Percentiles rank a stretch among this genome's conserved stretches.
Conservation (phyloP, 2,888 invertebrate species). For the Minunthozetes semirufus region DNA sequence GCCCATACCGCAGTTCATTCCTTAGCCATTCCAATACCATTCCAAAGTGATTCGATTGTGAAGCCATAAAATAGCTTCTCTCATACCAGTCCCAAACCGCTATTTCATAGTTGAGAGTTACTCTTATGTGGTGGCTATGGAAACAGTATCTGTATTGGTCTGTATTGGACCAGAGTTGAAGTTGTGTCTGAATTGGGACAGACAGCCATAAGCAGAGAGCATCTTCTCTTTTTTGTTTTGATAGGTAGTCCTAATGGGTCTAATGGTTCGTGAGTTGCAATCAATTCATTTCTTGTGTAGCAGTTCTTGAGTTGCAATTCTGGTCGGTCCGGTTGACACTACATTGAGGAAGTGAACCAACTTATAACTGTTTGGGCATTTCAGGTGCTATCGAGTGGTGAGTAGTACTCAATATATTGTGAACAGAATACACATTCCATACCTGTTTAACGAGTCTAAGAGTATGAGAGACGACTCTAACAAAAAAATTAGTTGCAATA, state of each 20-base stretch:
- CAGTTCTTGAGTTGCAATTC: not conserved
- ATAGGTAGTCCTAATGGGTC: not conserved
- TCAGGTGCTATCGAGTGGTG: not conserved
- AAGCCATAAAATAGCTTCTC: not conserved
- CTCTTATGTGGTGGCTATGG: not conserved
- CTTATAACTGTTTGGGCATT: constrained; percentile 23
- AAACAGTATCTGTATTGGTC: not conserved
- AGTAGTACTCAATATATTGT: not conserved
- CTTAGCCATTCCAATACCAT: not conserved
- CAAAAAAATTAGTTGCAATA: not conserved
- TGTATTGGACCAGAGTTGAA: not conserved
- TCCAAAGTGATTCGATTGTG: not conserved
- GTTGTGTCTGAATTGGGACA: constrained; percentile 11
- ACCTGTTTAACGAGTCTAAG: constrained; percentile 23
- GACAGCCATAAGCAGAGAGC: not conserved
- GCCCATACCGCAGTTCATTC: not conserved
- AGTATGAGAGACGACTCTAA: not conserved
- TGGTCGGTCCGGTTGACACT: constrained; percentile 23
- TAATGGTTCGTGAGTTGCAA: not conserved
- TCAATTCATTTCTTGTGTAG: not conserved
- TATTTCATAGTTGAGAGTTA: not conserved
- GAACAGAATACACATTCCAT: constrained; percentile 9
- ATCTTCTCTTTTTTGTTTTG: constrained; percentile 1
- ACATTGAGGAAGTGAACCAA: constrained; percentile 12
- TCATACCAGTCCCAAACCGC: constrained; percentile 7